phyloP scores from a whole-genome alignment of 2,797 vertebrate genomes.

The Schizothorax lantsangensis region DNA sequence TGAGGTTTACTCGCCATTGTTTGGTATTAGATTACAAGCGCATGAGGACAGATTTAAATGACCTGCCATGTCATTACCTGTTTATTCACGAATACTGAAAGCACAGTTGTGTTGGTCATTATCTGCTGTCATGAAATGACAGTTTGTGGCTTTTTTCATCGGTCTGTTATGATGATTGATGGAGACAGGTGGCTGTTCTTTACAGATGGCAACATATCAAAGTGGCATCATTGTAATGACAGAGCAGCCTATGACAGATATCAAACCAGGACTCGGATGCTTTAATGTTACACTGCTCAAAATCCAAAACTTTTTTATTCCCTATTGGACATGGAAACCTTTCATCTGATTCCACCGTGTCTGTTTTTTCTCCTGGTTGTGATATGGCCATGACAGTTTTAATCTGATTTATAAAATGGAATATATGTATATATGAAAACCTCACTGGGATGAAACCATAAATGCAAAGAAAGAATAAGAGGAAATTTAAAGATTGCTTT shows the following conservation, averaged over 20 bases:
- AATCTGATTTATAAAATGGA: constrained; percentile 38
- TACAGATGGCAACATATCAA: constrained; percentile 41
- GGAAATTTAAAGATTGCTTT: constrained; percentile 13
- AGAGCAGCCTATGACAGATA: constrained; percentile 44
- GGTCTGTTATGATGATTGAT: constrained; percentile 50
- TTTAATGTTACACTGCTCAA: constrained; percentile 42
- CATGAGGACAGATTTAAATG: constrained; percentile 33
- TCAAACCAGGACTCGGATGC: constrained; percentile 31
- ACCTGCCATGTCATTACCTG: constrained; percentile 38
- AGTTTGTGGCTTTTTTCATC: constrained; percentile 34
- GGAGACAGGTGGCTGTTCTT: constrained; percentile 38
- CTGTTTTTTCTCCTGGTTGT: constrained; percentile 7
- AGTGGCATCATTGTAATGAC: constrained; percentile 40
- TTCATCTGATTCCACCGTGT: constrained; percentile 19
- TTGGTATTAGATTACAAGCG: constrained; percentile 46
- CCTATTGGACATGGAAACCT: constrained; percentile 33
- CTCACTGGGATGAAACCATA: not conserved
- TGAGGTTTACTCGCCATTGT: constrained; percentile 33
- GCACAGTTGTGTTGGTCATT: constrained; percentile 46
- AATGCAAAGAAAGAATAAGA: constrained; percentile 4
- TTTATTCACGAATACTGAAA: constrained; percentile 38
- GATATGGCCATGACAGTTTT: constrained; percentile 36
- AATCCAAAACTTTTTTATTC: constrained; percentile 42
- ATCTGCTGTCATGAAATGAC: constrained; percentile 23
- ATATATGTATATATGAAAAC: not conserved